These are phyloP conservation scores for Drosophila tropicalis DNA, from an alignment of 1,140 invertebrate genomes.

Conservation along the genomic window DNA sequence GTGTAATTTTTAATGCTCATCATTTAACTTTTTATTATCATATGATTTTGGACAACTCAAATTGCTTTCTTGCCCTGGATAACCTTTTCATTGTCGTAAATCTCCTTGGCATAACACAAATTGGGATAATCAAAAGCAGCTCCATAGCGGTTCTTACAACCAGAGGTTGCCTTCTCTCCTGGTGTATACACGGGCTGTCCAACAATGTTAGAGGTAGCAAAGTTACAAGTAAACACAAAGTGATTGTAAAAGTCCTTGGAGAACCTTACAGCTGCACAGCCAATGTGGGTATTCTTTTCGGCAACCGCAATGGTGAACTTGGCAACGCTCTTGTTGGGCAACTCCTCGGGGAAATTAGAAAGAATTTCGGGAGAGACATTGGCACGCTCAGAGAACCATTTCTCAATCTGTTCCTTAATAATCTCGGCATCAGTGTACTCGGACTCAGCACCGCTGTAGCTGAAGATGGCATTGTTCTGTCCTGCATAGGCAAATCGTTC, in stretches of 20 bases:
- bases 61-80: conserved; percentile 29
- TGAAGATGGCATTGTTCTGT: conserved; percentile 71
- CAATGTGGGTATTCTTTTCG: conserved; percentile 61
- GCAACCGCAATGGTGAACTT: conserved; percentile 64
- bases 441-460: conserved; percentile 52
- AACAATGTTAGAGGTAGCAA: conserved; percentile 56
- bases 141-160: conserved; percentile 60
- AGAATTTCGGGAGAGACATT: conserved; percentile 59
- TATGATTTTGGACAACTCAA: conserved; percentile 1
- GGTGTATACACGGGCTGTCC: conserved; percentile 61
- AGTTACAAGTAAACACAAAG: conserved; percentile 65
- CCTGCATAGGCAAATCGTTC: conserved; percentile 70
- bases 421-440: conserved; percentile 66
- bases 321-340: conserved; percentile 59
- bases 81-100: conserved; percentile 68
- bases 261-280: conserved; percentile 64
- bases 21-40: no score
- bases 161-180: conserved; percentile 52
- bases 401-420: conserved; percentile 67
- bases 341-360: conserved; percentile 55
- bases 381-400: conserved; percentile 59
- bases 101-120: conserved; percentile 69
- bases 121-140: conserved; percentile 54
- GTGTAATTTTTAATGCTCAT: no score
- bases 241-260: conserved; percentile 59